Conservation (phyloP, 2,888 invertebrate species). For the Tiphia femorata region DNA sequence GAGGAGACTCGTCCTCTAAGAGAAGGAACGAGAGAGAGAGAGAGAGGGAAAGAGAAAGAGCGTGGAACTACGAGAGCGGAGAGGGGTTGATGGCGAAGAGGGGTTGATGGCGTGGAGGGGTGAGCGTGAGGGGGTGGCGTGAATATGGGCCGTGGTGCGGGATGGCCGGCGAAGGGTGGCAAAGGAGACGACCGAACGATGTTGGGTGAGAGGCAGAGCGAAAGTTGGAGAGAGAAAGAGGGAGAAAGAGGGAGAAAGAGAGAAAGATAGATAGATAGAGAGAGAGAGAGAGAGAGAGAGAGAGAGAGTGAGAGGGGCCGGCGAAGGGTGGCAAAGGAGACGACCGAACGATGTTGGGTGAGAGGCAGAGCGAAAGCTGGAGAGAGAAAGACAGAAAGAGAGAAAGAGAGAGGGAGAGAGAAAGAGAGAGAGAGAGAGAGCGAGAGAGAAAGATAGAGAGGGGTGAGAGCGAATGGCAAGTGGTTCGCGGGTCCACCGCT, state of each 20-base stretch:
- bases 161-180: neutral
- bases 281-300: neutral
- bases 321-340: constrained; percentile 20
- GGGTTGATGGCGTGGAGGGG: constrained; percentile 9
- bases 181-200: too few species aligned
- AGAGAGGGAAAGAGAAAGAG: too few species aligned
- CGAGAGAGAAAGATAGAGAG: neutral
- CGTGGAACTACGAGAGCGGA: too few species aligned
- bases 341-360: too few species aligned
- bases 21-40: too few species aligned
- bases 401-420: neutral
- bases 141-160: constrained; percentile 13
- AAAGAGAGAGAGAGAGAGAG: neutral
- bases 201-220: too few species aligned
- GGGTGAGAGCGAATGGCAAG: neutral
- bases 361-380: neutral
- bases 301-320: constrained; percentile 18
- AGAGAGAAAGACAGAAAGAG: neutral
- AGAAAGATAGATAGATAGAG: too few species aligned
- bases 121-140: constrained; percentile 23
- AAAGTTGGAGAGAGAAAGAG: too few species aligned
- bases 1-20: too few species aligned
- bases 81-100: too few species aligned
- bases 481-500: constrained; percentile 55
- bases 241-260: neutral